A percentile compares a stretch with the other conserved stretches of the same genome.
These are phyloP conservation scores for Probaryconus sp. DNA, from an alignment of 1,140 invertebrate species.

Conservation along the genomic window DNA sequence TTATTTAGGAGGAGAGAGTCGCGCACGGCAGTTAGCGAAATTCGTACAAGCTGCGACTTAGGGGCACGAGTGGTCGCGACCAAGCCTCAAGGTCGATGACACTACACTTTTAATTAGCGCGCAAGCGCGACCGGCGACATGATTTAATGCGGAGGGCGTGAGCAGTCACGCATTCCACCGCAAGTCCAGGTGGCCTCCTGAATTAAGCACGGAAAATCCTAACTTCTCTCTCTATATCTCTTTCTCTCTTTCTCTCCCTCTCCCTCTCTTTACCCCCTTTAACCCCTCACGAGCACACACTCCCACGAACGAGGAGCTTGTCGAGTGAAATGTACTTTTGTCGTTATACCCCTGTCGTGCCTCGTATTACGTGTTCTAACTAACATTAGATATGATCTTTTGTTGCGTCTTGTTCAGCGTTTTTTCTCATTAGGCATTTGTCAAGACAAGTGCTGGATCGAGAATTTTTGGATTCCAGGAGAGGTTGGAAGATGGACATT, in stretches of 20 bases:
- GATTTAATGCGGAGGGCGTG: constrained; percentile 58
- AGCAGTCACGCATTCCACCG: constrained; percentile 58
- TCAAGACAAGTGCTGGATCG: constrained; percentile 18
- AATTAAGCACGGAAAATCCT: constrained; percentile 52
- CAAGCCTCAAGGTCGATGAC: constrained; percentile 56
- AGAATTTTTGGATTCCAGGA: too few relatives aligned
- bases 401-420: constrained; percentile 40
- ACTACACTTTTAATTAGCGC: constrained; percentile 57
- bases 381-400: constrained; percentile 55
- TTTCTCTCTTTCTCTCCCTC: too few relatives aligned
- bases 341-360: constrained; percentile 42
- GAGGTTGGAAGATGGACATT: too few relatives aligned
- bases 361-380: constrained; percentile 35
- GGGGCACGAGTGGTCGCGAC: too few relatives aligned
- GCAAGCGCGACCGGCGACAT: constrained; percentile 56
- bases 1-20: constrained; percentile 18
- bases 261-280: too few relatives aligned
- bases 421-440: constrained; percentile 44
- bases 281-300: too few relatives aligned
- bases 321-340: constrained; percentile 54
- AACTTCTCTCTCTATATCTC: not conserved
- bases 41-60: too few relatives aligned
- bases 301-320: constrained; percentile 16
- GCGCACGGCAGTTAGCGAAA: too few relatives aligned
- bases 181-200: constrained; percentile 52